phyloP scores from a whole-genome alignment of 2,113 vertebrate species.

The Tragelaphus buxtoni region DNA sequence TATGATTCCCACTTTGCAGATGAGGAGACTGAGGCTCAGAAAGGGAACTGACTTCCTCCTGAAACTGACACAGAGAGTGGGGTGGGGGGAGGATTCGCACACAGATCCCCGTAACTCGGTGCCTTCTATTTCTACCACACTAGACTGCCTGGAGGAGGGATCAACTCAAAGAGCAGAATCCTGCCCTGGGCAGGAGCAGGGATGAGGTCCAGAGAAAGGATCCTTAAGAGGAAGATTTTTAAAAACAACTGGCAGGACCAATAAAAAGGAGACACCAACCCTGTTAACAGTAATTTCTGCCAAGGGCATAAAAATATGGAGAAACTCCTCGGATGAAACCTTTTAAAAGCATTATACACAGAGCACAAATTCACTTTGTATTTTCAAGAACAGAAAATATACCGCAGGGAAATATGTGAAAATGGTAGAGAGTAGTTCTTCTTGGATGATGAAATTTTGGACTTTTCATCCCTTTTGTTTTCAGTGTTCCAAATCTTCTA shows the following conservation, averaged over 20 bases:
- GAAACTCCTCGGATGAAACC: not conserved
- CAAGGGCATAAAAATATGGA: not conserved
- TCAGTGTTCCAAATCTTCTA: not conserved
- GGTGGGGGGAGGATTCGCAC: fast-evolving
- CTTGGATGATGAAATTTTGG: not conserved
- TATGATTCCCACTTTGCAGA: not conserved
- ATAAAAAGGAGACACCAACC: not conserved
- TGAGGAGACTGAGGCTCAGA: not conserved
- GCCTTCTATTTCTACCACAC: not conserved
- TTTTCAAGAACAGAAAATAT: not conserved
- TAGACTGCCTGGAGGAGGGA: fast-evolving
- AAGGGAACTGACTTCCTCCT: not conserved
- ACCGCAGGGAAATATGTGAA: not conserved
- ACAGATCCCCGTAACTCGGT: fast-evolving
- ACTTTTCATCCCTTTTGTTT: not conserved
- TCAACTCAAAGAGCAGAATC: not conserved
- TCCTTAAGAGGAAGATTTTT: not conserved
- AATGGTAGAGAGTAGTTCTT: not conserved
- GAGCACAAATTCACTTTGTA: not conserved
- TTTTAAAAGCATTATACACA: not conserved
- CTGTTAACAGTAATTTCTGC: not conserved
- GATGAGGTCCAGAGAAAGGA: not conserved
- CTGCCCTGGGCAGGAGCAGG: not conserved
- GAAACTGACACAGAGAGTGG: fast-evolving
- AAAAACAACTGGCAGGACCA: too few relatives aligned